Evolutionary conservation across 2,888 invertebrate species (phyloP), one percentile per base, ranked within the genome.

Genomic region (Laothoe populi): DNA sequence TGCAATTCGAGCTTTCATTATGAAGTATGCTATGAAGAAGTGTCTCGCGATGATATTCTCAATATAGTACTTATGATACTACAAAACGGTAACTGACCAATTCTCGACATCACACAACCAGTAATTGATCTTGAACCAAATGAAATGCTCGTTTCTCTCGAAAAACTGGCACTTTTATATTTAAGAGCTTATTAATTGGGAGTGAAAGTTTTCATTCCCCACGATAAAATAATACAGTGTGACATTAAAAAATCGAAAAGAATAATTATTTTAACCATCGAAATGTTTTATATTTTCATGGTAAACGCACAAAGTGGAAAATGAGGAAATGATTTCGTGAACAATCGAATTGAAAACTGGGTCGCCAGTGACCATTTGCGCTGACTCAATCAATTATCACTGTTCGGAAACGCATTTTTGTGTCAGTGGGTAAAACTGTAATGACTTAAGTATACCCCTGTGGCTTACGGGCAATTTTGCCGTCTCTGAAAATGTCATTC

Each of bases 321-420:
- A 75, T 70, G 66, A 63, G 70, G 68, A 65, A 71, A 71, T 71
- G 67, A 73, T 76, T 79, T 75, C 57, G 70, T 71, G 72, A 74
- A 75, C 76, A 78, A 78, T 79, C 67, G 65, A 57, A 70, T 73
- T 70, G 75, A 74, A 75, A 80, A 74, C 72, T 74, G 70, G 75
- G 75, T 73, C 76, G 64, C 31, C 42, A 69, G 67, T 63, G 59
- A 63, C 69, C 71, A 74, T 74, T 73, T 70, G 69, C 69, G 71
- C 72, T 72, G 53, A 53, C 64, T 72, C 67, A 70, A 79, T 77
- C 76, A 79, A 78, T 77, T 77, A 79, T 78, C 73, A 63, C 69
- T 65, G 70, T 70, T 72, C 72, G 72, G 63, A 67, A 72, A 67
- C 69, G 68, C 69, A 71, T 70, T 73, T 75, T 73, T 71, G 73